Conservation (phyloP, 2,888 invertebrate genomes). For the Drosophila longiperda region DNA sequence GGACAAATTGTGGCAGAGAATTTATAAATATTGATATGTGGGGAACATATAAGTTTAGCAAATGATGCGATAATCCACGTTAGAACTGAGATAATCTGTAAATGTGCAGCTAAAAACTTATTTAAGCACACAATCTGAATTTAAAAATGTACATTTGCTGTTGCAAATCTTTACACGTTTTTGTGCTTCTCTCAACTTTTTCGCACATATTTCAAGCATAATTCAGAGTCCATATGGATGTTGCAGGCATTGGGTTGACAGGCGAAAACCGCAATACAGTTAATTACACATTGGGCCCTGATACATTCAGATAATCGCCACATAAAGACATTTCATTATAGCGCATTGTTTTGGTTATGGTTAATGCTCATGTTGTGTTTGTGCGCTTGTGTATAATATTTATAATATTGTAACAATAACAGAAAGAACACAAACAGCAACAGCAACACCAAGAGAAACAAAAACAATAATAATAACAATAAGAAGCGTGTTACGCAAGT, state of each 20-base stretch:
- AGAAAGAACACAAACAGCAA: constrained; percentile 32
- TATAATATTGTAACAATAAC: constrained; percentile 49
- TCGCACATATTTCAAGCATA: constrained; percentile 4
- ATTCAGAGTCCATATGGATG: constrained; percentile 8
- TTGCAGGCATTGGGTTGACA: neutral
- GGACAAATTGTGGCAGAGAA: neutral
- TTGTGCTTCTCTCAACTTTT: neutral
- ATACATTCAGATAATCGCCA: constrained; percentile 73
- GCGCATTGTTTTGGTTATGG: constrained; percentile 54
- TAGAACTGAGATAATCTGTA: constrained; percentile 1
- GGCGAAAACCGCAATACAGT: constrained; percentile 46
- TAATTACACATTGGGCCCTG: constrained; percentile 69
- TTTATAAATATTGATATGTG: constrained; percentile 8
- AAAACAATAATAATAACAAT: constrained; percentile 41
- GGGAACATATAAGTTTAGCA: constrained; percentile 7
- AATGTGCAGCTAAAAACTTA: constrained; percentile 5
- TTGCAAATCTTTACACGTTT: constrained; percentile 2
- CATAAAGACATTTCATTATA: constrained; percentile 77
- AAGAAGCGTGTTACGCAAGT: constrained; percentile 50
- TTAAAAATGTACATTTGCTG: constrained; percentile 16
- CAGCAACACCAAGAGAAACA: constrained; percentile 9
- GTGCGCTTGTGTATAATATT: constrained; percentile 46
- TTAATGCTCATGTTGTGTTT: constrained; percentile 25
- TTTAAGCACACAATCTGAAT: neutral
- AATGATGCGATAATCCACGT: neutral